These are phyloP conservation scores for Bothrops jararaca DNA, from an alignment of 2,113 vertebrate species.

Conservation along the genomic window DNA sequence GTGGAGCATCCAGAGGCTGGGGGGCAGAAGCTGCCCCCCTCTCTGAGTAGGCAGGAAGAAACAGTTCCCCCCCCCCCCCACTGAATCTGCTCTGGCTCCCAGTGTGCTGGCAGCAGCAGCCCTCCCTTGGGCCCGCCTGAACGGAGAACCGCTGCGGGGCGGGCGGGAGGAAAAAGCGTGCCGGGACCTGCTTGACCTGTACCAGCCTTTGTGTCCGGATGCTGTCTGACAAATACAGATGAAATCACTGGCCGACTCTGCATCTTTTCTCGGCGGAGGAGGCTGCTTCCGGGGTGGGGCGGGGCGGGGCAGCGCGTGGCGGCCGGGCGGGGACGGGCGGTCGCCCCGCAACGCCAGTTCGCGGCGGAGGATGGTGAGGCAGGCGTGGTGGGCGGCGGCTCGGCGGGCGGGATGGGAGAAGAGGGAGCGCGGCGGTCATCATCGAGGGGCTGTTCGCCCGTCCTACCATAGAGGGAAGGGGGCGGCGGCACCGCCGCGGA, in stretches of 20 bases:
- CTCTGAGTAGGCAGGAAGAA: conserved; percentile 18
- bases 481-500: no score
- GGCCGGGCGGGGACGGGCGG: background rate
- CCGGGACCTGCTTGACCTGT: conserved; percentile 5
- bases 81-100: background rate
- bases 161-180: background rate
- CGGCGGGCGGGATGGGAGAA: background rate
- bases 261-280: background rate
- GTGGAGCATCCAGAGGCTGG: background rate
- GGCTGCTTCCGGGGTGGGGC: no score
- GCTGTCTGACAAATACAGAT: conserved; percentile 24
- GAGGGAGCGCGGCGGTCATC: background rate
- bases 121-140: conserved; percentile 39
- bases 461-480: background rate
- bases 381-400: background rate
- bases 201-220: conserved; percentile 13
- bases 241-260: background rate
- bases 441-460: background rate
- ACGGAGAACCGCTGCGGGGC: background rate
- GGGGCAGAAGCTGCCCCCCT: conserved; percentile 8
- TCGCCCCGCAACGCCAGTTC: background rate
- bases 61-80: background rate
- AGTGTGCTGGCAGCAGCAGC: conserved; percentile 7
- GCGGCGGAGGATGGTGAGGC: background rate
- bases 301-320: background rate